phyloP scores from a whole-genome alignment of 2,113 vertebrate species.

The Gymnorhina tibicen region DNA sequence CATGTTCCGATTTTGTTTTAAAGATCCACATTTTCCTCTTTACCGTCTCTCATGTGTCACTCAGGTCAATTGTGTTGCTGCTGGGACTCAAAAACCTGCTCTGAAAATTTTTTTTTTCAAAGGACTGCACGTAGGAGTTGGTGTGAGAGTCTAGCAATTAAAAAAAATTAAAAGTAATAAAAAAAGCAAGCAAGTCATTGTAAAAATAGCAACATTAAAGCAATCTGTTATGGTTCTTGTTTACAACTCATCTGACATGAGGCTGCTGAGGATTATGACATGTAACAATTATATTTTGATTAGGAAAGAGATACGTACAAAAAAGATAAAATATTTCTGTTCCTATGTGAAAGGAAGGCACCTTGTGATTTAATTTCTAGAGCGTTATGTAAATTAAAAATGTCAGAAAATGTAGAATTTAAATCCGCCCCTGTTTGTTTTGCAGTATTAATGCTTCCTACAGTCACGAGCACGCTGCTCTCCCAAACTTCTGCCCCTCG shows the following conservation, averaged over 20 bases:
- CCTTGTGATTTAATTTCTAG: constrained; percentile 25
- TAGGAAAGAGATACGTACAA: constrained; percentile 1
- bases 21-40: neutral
- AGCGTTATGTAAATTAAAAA: neutral
- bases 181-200: neutral
- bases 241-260: constrained; percentile 32
- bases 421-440: constrained; percentile 51
- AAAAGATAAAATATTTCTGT: neutral
- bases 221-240: constrained; percentile 46
- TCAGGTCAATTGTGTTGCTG: neutral
- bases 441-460: constrained; percentile 31
- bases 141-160: neutral
- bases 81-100: neutral
- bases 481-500: constrained; percentile 71
- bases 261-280: constrained; percentile 16
- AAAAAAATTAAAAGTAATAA: neutral
- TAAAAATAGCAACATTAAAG: constrained; percentile 42
- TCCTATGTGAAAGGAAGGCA: neutral
- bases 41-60: neutral
- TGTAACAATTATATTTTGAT: constrained; percentile 57
- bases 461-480: constrained; percentile 39
- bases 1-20: neutral
- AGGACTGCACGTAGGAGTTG: neutral
- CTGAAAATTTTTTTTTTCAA: neutral
- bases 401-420: constrained; percentile 10